phyloP scores from a whole-genome alignment of 2,113 vertebrate species.

The Actinemys pallida region DNA sequence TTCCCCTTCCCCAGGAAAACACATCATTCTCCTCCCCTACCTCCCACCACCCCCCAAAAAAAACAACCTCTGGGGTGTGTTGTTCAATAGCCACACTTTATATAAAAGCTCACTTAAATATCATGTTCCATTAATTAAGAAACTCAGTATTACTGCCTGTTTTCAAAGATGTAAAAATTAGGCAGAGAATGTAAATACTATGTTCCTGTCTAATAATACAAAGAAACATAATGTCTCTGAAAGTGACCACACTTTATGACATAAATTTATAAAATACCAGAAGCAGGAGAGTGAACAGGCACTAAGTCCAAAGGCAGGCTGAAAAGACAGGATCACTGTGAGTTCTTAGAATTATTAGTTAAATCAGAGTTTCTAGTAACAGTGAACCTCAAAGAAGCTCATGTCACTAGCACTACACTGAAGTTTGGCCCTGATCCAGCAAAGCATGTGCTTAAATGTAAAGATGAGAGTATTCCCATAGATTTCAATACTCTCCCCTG shows the following conservation, averaged over 20 bases:
- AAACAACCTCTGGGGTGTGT: neutral
- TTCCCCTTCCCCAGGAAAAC: rapidly evolving
- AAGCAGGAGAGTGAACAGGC: neutral
- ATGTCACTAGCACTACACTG: neutral
- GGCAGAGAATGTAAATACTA: neutral
- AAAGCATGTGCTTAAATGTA: neutral
- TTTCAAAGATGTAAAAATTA: neutral
- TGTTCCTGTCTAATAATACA: neutral
- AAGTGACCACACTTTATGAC: neutral
- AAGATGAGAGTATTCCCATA: neutral
- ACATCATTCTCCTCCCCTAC: neutral
- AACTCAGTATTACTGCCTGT: neutral
- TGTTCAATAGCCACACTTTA: neutral
- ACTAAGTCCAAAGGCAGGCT: neutral
- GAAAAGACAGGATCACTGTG: neutral
- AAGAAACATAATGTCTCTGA: neutral
- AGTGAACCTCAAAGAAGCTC: neutral
- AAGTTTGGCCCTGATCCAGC: neutral
- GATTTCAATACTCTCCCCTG: neutral
- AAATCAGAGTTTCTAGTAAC: rapidly evolving
- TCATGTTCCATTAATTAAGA: neutral
- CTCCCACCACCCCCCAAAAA: neutral
- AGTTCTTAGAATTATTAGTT: neutral
- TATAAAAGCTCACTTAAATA: neutral
- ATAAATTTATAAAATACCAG: neutral